Percentiles rank a stretch among this genome's conserved stretches.
These are phyloP conservation scores for Pogonocichla stellata DNA, from an alignment of 2,113 vertebrate species.

Conservation along the genomic window DNA sequence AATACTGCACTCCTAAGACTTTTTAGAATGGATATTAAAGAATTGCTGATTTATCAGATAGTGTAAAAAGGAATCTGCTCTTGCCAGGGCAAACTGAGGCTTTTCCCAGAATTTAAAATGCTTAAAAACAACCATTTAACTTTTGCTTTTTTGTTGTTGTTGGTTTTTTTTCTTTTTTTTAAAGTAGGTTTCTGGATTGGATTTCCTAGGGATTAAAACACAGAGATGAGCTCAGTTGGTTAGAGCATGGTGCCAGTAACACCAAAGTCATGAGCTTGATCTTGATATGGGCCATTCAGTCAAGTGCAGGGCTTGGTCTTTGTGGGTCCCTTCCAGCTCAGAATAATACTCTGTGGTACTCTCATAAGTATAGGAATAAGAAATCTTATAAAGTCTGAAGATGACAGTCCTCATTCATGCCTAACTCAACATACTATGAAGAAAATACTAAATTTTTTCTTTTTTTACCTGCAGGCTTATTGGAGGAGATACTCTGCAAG, in stretches of 20 bases:
- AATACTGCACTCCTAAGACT: not conserved
- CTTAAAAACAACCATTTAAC: not conserved
- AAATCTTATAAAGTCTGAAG: not conserved
- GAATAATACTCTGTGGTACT: not conserved
- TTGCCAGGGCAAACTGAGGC: not conserved
- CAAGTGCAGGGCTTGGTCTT: not conserved
- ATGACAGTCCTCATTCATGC: not conserved
- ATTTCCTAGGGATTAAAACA: not conserved
- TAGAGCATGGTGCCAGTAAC: not conserved
- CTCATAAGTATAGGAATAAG: not conserved
- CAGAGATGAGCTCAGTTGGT: not conserved
- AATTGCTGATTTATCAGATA: not conserved
- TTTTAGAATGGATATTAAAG: not conserved
- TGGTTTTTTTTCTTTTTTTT: not conserved
- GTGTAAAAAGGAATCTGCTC: not conserved
- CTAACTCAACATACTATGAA: not conserved
- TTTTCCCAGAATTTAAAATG: not conserved
- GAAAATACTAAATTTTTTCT: not conserved
- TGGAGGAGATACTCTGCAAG: slow-evolving; percentile 80
- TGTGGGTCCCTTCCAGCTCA: not conserved
- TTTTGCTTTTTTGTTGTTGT: not conserved
- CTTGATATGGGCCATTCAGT: not conserved
- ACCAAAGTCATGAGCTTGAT: not conserved
- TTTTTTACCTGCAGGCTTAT: slow-evolving; percentile 64
- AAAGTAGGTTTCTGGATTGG: not conserved